Base-by-base conservation (phyloP, 1,140 invertebrate genomes). In the Drosophila kanapiae region DNA sequence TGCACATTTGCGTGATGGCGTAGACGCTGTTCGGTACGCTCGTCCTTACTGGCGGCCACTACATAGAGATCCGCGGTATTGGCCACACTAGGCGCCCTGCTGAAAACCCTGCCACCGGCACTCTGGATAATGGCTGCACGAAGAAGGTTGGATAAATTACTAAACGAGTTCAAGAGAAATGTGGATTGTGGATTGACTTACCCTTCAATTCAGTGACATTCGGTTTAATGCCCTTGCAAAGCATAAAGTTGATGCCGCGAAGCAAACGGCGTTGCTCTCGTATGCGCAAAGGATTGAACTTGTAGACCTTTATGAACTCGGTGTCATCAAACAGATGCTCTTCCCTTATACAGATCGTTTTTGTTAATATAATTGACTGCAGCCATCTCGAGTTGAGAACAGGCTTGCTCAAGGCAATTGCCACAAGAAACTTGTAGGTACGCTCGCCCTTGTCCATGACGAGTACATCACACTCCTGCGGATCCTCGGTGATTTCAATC, bases 391-490 rank as follows among this genome's bases (percentile, higher is more conserved):
- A 37, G 9, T 47, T 71, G 4, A 88, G 49, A 9, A 88, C 64
- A 0, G 84, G 84, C 13, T 81, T 90, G 49, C 63, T 84, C 2
- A 43, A 37, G 11, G 84, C 84, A 8, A 88, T 38, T 1, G 45
- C 69, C 4, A 67, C 35, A 6, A 88, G 78, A 31, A 88, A 90
- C 29, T 88, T 88, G 33, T 65, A 88, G 0, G 84, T 88, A 4
- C 84, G 84, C 40, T 88, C 84, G 3, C 84, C 84, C 11, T 54
- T 80, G 38, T 88, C 85, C 84, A 88, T 90, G 3, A 88, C 59
- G 0, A 90, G 49, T 0, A 90, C 9, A 38, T 88, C 77, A 35
- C 72, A 90, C 7, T 54, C 18, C 4, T 53, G 4, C 3, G 84
- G 84, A 72, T 88, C 59, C 4, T 60, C 65, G 5, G 64, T 56